Percentiles rank a stretch among this genome's conserved stretches.
Evolutionary conservation across 2,113 vertebrate genomes (phyloP).

Genomic region (Chlamydotis undulata): DNA sequence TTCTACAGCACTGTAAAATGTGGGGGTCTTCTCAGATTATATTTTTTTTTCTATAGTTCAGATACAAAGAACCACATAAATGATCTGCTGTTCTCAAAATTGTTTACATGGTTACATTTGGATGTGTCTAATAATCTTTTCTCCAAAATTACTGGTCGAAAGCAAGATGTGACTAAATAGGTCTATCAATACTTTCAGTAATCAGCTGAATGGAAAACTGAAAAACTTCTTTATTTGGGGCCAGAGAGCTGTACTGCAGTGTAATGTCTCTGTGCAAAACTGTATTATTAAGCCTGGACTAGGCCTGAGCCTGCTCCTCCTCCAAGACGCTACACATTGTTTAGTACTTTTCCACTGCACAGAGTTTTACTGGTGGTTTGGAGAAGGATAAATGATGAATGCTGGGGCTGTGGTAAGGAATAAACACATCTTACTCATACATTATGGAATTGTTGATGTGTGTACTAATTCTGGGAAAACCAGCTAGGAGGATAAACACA

Average conservation of each 20-base stretch:
- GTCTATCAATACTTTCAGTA: not conserved
- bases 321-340: not conserved
- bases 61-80: not conserved
- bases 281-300: not conserved
- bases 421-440: constrained; percentile 59
- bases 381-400: constrained; percentile 42
- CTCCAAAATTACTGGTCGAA: not conserved
- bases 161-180: not conserved
- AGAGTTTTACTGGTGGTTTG: constrained; percentile 12
- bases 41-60: not conserved
- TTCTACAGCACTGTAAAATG: not conserved
- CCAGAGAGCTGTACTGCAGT: not conserved
- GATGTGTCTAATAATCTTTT: not conserved
- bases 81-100: not conserved
- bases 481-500: constrained; percentile 24
- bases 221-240: not conserved
- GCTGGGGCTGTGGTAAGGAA: constrained; percentile 8
- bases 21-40: not conserved
- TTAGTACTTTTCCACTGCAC: constrained; percentile 1
- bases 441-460: constrained; percentile 42
- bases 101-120: not conserved
- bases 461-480: constrained; percentile 35
- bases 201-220: not conserved
- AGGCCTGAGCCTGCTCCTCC: not conserved
- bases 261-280: not conserved